Evolutionary conservation across 37 sponge, comb jelly and placozoan genomes (phyloP), one percentile per base, ranked within the genome.

Genomic region (Hexactinellida sp.): DNA sequence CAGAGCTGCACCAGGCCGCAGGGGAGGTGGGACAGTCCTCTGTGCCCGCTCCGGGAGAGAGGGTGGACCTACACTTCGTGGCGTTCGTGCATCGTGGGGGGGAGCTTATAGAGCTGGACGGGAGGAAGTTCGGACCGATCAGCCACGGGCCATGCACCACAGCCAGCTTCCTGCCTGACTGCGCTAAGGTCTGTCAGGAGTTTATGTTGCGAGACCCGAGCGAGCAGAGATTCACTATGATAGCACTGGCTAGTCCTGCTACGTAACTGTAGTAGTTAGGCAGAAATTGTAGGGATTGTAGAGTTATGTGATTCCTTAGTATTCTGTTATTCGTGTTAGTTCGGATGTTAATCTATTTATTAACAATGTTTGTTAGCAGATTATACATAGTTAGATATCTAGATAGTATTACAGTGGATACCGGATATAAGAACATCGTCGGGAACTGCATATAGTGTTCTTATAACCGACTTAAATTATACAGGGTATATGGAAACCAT

Each of bases 51-150:
- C 88, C 86, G 30, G 93, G 93, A 0, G 92, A 92, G 35, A 38
- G 87, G 21, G 93, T 94, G 0, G 89, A 98, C 82, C 91, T 94
- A 37, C 99, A 98, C 76, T 98, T 95, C 84, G 89, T 98, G 36
- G 84, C 93, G 30, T 24, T 98, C 7, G 93, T 98, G n/a, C 93
- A 92, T 36, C 87, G 88, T 36, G 96, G 88, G 54, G 99, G 96
- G 0, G 76, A 88, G 34, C 28, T 98, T 24, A 95, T 94, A 85
- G 99, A 98, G 83, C 82, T 98, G 92, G 97, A 96, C 92, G 97
- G 97, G 16, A 85, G 91, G 63, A 96, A 95, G 37, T 38, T 84
- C 5, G 86, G 41, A 83, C 94, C 97, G 16, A 84, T 96, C 52
- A 96, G 92, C 47, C 97, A 96, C 89, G 97, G 97, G 0, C 54